A percentile compares a stretch with the other conserved stretches of the same genome.
These are phyloP conservation scores for Python bivittatus DNA, from an alignment of 2,113 vertebrate genomes.

Conservation along the genomic window DNA sequence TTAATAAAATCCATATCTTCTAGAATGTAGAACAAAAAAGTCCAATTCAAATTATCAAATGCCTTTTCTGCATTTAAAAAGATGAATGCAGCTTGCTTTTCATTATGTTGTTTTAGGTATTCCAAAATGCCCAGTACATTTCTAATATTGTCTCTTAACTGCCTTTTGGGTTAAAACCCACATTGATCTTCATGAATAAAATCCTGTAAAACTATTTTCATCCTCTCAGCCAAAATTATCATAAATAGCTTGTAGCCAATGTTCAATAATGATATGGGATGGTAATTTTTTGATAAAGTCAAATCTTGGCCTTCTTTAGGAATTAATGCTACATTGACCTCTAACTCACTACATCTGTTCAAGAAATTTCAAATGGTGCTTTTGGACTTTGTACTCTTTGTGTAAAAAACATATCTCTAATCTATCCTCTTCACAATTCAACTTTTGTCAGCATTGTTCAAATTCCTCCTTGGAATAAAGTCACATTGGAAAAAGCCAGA, in stretches of 20 bases:
- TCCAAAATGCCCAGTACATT: not conserved
- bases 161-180: not conserved
- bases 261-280: too few relatives aligned
- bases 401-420: not conserved
- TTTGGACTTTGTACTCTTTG: not conserved
- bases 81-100: too few relatives aligned
- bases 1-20: not conserved
- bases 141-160: not conserved
- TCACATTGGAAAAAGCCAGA: not conserved
- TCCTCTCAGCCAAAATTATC: not conserved
- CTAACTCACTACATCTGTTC: not conserved
- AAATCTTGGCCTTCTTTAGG: not conserved
- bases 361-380: not conserved
- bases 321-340: not conserved
- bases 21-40: not conserved
- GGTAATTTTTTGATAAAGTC: not conserved
- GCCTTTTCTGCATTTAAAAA: not conserved
- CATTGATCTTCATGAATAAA: not conserved
- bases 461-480: not conserved
- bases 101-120: not conserved
- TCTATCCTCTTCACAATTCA: too few relatives aligned
- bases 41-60: not conserved
- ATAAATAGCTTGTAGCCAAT: not conserved
- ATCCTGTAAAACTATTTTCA: not conserved
- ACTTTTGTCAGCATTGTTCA: too few relatives aligned